Percentiles rank a stretch among this genome's conserved stretches.
phyloP scores from a whole-genome alignment of 2,113 vertebrate genomes.

The Hypomesus transpacificus region DNA sequence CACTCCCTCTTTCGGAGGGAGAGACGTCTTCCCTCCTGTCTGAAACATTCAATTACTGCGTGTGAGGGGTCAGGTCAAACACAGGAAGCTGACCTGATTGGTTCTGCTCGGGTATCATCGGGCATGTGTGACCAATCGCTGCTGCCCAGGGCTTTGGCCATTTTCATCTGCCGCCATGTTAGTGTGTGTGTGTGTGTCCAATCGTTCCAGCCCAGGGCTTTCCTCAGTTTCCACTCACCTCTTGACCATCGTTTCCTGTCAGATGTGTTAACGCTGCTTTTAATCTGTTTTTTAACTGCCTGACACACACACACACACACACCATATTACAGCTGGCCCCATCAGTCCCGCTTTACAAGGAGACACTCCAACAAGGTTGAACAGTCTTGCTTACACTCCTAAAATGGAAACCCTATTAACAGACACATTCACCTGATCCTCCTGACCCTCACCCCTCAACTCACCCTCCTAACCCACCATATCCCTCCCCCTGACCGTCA shows the following conservation, averaged over 20 bases:
- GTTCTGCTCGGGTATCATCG: constrained; percentile 67
- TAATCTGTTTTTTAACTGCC: constrained; percentile 67
- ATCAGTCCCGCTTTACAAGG: constrained; percentile 54
- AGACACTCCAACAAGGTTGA: constrained; percentile 54
- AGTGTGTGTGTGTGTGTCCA: constrained; percentile 4
- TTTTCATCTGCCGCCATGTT: constrained; percentile 43
- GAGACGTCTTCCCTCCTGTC: constrained; percentile 25
- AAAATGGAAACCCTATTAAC: constrained; percentile 13
- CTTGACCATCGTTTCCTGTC: constrained; percentile 61
- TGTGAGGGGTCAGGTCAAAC: constrained; percentile 66
- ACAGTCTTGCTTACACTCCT: constrained; percentile 29
- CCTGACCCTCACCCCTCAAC: constrained; percentile 22
- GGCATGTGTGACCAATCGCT: constrained; percentile 73
- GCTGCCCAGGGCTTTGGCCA: constrained; percentile 58
- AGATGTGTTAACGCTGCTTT: constrained; percentile 69
- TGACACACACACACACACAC: constrained; percentile 37
- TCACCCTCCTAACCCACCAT: constrained; percentile 25
- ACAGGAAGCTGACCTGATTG: constrained; percentile 71
- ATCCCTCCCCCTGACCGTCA: constrained; percentile 46
- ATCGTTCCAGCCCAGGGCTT: constrained; percentile 50
- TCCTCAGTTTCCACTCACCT: constrained; percentile 64
- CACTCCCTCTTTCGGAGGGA: not conserved
- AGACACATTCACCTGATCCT: not conserved
- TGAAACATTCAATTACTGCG: constrained; percentile 69
- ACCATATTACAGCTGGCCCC: constrained; percentile 55